Evolutionary conservation across 1,140 invertebrate species (phyloP), one percentile per base, ranked within the genome.

Genomic region (Drosophila gunungcola): DNA sequence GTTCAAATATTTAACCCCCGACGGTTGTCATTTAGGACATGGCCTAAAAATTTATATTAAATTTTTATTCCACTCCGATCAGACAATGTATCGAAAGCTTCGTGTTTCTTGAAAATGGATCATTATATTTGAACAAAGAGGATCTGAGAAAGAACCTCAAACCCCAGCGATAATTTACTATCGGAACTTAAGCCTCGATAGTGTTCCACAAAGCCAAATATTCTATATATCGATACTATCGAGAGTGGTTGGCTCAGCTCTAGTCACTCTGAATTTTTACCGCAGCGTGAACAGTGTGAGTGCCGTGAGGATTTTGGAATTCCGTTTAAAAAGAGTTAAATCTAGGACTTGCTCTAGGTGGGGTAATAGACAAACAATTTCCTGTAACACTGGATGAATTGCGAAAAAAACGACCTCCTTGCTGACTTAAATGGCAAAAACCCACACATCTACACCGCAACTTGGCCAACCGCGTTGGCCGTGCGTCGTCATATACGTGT

Each of bases 381-480:
- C 3, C 29, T 21, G 57, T 62, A 42, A 52, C n/a, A 27, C 11
- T 57, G 27, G 42, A 41, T 53, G 25, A 45, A 61, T 21, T 61
- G 36, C 42, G 27, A 11, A 4, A 4, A 46, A 10, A 34, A 9
- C n/a, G 4, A 48, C 16, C 60, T 43, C 13, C 10, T 13, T n/a
- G 25, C 16, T 13, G 9, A 12, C 4, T 32, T n/a, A 36, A 72
- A 41, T 61, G 32, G 61, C 62, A 73, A 51, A 65, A 62, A 10
- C 46, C 57, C 61, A 83, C 70, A 76, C 62, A 75, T 51, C 48
- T 56, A 63, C 46, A 64, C 43, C 43, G 60, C 58, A 58, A 46
- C 57, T 76, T 76, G 52, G 77, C 78, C 78, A 51, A 80, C 72
- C 72, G 77, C 78, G 77, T 78, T 76, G 80, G 75, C 80, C 69